Percentiles rank a stretch among this genome's conserved stretches.
These are phyloP conservation scores for Acleris literana DNA, from an alignment of 2,888 invertebrate genomes.

Conservation along the genomic window DNA sequence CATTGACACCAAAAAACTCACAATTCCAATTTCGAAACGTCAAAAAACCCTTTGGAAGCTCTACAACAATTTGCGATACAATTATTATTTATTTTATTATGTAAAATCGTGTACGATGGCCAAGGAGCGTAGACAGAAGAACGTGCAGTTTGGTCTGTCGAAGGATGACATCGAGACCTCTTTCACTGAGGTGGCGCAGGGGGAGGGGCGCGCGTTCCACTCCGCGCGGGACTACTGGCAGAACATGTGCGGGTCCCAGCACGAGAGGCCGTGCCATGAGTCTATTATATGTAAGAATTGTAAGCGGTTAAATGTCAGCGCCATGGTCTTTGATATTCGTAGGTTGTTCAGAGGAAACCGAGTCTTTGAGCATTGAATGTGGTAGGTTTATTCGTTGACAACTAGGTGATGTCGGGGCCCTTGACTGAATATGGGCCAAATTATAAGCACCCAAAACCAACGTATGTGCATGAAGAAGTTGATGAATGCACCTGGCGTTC, in stretches of 20 bases:
- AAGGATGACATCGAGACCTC: slow-evolving; percentile 61
- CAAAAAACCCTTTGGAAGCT: slow-evolving; percentile 27
- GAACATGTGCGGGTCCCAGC: slow-evolving; percentile 51
- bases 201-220: slow-evolving; percentile 59
- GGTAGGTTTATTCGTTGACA: too few species aligned
- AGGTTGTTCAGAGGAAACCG: too few species aligned
- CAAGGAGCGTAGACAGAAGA: slow-evolving; percentile 64
- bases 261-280: slow-evolving; percentile 47
- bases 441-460: too few species aligned
- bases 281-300: slow-evolving; percentile 47
- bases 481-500: too few species aligned
- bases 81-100: slow-evolving; percentile 38
- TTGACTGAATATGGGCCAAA: too few species aligned
- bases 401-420: too few species aligned
- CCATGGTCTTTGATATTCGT: too few species aligned
- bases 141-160: slow-evolving; percentile 67
- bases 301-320: slow-evolving; percentile 13
- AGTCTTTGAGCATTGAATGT: too few species aligned
- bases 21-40: slow-evolving; percentile 25
- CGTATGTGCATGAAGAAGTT: too few species aligned
- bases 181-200: slow-evolving; percentile 43
- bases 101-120: slow-evolving; percentile 18
- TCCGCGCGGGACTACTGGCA: slow-evolving; percentile 72
- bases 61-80: slow-evolving; percentile 28
- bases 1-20: slow-evolving; percentile 14